A percentile compares a stretch with the other conserved stretches of the same genome.
Conservation (phyloP, 2,113 vertebrate species). For the Gymnobelideus leadbeateri region DNA sequence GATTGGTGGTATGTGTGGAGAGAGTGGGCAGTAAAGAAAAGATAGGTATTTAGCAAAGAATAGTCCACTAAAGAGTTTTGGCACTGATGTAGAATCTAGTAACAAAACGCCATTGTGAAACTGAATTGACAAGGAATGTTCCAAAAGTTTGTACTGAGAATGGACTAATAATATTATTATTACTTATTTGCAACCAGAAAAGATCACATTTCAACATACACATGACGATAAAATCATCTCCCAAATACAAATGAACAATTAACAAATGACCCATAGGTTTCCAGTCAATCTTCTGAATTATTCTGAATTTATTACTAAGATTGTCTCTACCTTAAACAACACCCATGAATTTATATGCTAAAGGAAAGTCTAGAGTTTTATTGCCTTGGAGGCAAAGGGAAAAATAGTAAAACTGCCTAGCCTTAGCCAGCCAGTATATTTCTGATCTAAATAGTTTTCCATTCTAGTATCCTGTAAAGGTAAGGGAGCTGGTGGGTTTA, state of each 20-base stretch:
- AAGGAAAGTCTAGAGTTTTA: not conserved
- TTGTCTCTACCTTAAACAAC: not conserved
- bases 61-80: not conserved
- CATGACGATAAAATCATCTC: not conserved
- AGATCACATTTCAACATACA: not conserved
- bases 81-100: not conserved
- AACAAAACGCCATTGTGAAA: not conserved
- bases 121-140: not conserved
- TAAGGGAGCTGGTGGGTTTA: not conserved
- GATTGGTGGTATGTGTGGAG: not conserved
- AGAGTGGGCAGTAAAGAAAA: not conserved
- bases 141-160: not conserved
- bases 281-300: not conserved
- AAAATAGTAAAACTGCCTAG: not conserved
- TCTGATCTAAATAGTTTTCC: not conserved
- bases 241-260: not conserved
- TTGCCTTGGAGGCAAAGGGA: not conserved
- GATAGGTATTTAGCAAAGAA: not conserved
- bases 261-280: not conserved
- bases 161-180: not conserved
- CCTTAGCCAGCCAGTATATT: not conserved
- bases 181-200: not conserved
- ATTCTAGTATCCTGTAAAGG: not conserved
- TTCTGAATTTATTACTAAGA: not conserved
- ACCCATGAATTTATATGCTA: not conserved